Evolutionary conservation across 2,888 invertebrate species (phyloP).

Genomic region (Chorisops tibialis): DNA sequence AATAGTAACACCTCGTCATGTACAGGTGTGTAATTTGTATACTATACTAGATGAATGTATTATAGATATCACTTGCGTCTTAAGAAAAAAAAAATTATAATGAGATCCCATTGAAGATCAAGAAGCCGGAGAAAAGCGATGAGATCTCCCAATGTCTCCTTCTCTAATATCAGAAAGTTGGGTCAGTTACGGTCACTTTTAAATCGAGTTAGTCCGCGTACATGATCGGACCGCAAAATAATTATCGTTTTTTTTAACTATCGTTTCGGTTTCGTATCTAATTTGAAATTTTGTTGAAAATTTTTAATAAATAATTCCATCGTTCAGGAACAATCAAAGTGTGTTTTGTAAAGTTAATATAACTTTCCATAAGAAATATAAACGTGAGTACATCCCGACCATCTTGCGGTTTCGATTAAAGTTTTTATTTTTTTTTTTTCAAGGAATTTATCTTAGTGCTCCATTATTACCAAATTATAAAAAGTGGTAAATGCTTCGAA

Average conservation of each 20-base stretch:
- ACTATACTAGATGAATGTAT: not conserved
- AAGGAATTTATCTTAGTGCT: too few relatives aligned
- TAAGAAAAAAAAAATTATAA: conserved; percentile 5
- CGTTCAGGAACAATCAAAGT: too few relatives aligned
- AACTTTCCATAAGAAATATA: too few relatives aligned
- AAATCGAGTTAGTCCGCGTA: conserved; percentile 28
- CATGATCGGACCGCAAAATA: conserved; percentile 16
- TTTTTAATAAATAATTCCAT: too few relatives aligned
- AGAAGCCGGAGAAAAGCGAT: conserved; percentile 20
- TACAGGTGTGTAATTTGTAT: not conserved
- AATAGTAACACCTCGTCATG: too few relatives aligned
- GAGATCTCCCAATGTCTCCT: conserved; percentile 9
- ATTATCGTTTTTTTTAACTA: conserved; percentile 14
- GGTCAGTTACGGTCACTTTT: conserved; percentile 29
- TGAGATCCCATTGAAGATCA: conserved; percentile 4
- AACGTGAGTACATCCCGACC: too few relatives aligned
- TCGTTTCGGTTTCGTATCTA: not conserved
- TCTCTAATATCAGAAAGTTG: conserved; percentile 23
- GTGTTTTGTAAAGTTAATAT: too few relatives aligned
- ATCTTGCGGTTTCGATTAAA: too few relatives aligned
- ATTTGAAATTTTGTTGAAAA: not conserved
- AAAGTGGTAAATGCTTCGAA: too few relatives aligned
- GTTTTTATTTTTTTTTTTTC: too few relatives aligned
- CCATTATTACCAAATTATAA: too few relatives aligned
- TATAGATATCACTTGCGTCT: conserved; percentile 9